Conservation (phyloP, 2,113 vertebrate genomes). For the human (Homo sapiens) region GRCh38 chr11:37035501-37036000, state of each 20-base stretch:
- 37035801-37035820: background rate
- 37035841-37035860: background rate
- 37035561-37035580: slow-evolving; percentile 57
- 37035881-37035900: background rate
- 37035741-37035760: slow-evolving; percentile 40
- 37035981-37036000: background rate
- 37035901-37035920: background rate
- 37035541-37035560: background rate
- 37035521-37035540: slow-evolving; percentile 44
- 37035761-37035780: background rate
- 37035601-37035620: slow-evolving; percentile 47
- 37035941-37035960: background rate
- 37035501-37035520: slow-evolving; percentile 63
- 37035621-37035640: slow-evolving; percentile 51
- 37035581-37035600: slow-evolving; percentile 53
- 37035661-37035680: slow-evolving; percentile 20
- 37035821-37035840: background rate
- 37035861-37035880: background rate
- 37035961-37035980: background rate
- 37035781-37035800: background rate
- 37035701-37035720: slow-evolving; percentile 37
- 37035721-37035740: slow-evolving; percentile 29
- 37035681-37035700: background rate
- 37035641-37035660: background rate
- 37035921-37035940: background rate